A percentile compares a stretch with the other conserved stretches of the same genome.
Conservation (phyloP, 37 sponge, comb jelly and placozoan genomes). For the Spongilla lacustris region DNA sequence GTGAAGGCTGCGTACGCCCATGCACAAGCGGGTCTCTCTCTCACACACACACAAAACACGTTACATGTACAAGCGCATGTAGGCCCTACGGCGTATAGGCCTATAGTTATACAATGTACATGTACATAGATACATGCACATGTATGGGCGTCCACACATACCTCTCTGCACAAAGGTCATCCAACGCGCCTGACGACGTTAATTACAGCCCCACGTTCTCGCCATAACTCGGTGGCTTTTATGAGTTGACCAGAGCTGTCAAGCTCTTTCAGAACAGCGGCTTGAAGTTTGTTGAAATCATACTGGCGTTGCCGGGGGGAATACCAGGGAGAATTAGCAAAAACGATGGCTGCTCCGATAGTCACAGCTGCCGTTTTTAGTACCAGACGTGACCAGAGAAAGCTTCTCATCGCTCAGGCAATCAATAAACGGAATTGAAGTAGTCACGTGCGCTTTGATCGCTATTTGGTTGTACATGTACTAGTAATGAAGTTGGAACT, state of each 20-base stretch:
- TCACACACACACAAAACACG: no score
- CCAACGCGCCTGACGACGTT: slow-evolving; percentile 78
- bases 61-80: no score
- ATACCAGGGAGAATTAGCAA: slow-evolving; percentile 50
- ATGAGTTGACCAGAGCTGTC: slow-evolving; percentile 45
- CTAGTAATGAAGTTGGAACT: no score
- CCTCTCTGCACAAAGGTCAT: slow-evolving; percentile 86
- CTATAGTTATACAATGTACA: no score
- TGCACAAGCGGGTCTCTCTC: no score
- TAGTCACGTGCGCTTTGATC: no score
- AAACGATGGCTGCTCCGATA: slow-evolving; percentile 48
- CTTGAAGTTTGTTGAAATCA: slow-evolving; percentile 13
- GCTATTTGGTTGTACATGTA: no score
- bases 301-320: slow-evolving; percentile 24
- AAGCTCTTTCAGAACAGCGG: slow-evolving; percentile 29
- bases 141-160: no score
- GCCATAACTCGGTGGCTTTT: slow-evolving; percentile 68
- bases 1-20: no score
- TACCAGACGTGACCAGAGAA: slow-evolving; percentile 14
- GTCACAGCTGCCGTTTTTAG: slow-evolving; percentile 51
- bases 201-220: slow-evolving; percentile 63
- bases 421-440: no score
- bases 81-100: no score
- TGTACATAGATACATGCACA: no score
- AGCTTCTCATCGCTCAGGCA: slow-evolving; percentile 6